Conservation (phyloP, 2,888 invertebrate genomes). For the Xanthorhoe designata region DNA sequence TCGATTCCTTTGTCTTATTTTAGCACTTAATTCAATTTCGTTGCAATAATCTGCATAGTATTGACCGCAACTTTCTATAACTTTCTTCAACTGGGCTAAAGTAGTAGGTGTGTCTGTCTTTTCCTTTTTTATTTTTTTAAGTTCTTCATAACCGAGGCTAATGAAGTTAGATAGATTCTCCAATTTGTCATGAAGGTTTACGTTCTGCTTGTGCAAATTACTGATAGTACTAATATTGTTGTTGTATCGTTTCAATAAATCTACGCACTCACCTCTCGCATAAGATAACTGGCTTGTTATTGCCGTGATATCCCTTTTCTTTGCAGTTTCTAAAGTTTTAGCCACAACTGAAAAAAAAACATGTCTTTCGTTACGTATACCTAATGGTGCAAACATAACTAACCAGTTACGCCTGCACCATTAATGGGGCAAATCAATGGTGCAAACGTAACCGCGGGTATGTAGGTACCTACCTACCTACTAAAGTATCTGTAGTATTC, state of each 20-base stretch:
- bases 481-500: no score
- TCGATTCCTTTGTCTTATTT: constrained; percentile 60
- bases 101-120: constrained; percentile 46
- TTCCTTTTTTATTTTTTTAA: constrained; percentile 55
- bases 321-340: constrained; percentile 57
- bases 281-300: constrained; percentile 51
- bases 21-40: constrained; percentile 52
- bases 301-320: constrained; percentile 54
- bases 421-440: no score
- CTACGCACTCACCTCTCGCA: constrained; percentile 52
- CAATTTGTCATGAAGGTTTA: constrained; percentile 51
- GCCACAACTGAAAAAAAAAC: constrained; percentile 57
- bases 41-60: constrained; percentile 61
- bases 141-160: constrained; percentile 58
- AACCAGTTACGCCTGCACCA: no score
- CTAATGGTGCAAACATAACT: no score
- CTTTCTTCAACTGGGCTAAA: constrained; percentile 57
- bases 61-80: constrained; percentile 61
- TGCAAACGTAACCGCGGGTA: no score
- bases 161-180: constrained; percentile 55
- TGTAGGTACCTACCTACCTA: background rate
- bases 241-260: constrained; percentile 50
- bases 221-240: constrained; percentile 47
- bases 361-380: background rate
- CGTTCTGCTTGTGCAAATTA: constrained; percentile 52